phyloP scores from a whole-genome alignment of 2,113 vertebrate species.

The Pyxicephalus adspersus region DNA sequence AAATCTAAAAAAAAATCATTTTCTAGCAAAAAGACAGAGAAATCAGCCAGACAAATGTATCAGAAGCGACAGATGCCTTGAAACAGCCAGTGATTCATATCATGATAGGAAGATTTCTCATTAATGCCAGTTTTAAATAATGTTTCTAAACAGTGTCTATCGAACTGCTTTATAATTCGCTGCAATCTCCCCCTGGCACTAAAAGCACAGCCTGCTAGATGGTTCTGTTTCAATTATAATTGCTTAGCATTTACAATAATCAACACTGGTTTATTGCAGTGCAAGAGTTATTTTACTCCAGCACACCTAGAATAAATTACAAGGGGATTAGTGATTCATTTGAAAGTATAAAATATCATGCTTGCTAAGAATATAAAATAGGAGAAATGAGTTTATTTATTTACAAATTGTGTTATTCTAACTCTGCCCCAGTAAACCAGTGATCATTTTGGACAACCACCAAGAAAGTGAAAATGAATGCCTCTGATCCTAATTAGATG shows the following conservation, averaged over 20 bases:
- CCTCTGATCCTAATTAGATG: no score
- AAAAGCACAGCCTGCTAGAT: slow-evolving; percentile 4
- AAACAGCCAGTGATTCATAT: slow-evolving; percentile 36
- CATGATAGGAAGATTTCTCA: slow-evolving; percentile 34
- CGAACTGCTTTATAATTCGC: slow-evolving; percentile 50
- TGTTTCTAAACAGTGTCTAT: slow-evolving; percentile 49
- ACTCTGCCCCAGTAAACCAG: no score
- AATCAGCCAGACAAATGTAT: slow-evolving; percentile 56
- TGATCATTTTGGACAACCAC: no score
- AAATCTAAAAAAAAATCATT: slow-evolving; percentile 18
- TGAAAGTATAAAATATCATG: neutral
- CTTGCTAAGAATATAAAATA: neutral
- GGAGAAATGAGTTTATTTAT: neutral
- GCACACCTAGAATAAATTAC: neutral
- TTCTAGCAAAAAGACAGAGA: slow-evolving; percentile 52
- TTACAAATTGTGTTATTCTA: neutral
- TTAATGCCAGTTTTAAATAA: slow-evolving; percentile 54
- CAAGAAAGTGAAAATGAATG: no score
- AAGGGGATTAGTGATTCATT: neutral
- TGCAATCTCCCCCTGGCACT: slow-evolving; percentile 43
- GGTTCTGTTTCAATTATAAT: slow-evolving; percentile 44
- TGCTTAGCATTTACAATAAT: slow-evolving; percentile 29
- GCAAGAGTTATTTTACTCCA: slow-evolving; percentile 1
- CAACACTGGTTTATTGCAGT: neutral
- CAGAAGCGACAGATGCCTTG: slow-evolving; percentile 35